A percentile compares a stretch with the other conserved stretches of the same genome.
These are phyloP conservation scores for Pristionchus fissidentatus DNA, from an alignment of 2,888 invertebrate genomes.

Conservation along the genomic window DNA sequence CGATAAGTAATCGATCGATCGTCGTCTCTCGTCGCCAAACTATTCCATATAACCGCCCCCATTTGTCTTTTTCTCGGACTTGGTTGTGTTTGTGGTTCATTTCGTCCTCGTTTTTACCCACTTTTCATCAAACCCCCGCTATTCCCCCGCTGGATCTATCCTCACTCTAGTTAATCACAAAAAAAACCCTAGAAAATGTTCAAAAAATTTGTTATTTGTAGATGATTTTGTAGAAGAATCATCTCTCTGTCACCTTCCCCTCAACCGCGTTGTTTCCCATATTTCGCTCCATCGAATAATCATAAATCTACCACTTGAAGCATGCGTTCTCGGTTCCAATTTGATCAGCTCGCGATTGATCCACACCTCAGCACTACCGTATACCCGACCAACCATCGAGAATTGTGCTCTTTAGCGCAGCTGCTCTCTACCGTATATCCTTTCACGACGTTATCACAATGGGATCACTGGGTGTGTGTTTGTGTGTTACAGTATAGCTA, in stretches of 20 bases:
- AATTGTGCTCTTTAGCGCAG: too few species aligned
- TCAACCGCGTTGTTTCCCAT: not conserved
- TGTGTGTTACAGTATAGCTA: too few species aligned
- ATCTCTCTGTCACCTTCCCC: not conserved
- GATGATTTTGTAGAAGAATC: conserved; percentile 2
- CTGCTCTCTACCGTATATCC: too few species aligned
- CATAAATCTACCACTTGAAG: conserved; percentile 5
- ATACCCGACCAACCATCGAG: too few species aligned
- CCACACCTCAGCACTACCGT: conserved; percentile 4
- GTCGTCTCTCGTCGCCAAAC: not conserved
- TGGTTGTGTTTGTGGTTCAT: conserved; percentile 35
- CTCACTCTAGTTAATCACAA: not conserved
- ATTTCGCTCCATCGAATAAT: not conserved
- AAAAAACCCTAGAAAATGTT: conserved; percentile 19
- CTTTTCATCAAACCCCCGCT: not conserved
- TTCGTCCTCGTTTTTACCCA: conserved; percentile 15
- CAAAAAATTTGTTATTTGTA: conserved; percentile 36
- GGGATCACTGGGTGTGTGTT: not conserved
- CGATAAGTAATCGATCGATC: too few species aligned
- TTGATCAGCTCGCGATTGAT: not conserved
- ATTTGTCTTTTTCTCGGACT: not conserved
- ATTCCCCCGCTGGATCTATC: not conserved
- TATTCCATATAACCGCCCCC: not conserved
- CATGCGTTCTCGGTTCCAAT: too few species aligned
- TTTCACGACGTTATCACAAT: too few species aligned